These are phyloP conservation scores for Oceanodroma tethys DNA, from an alignment of 2,113 vertebrate genomes.

Conservation along the genomic window DNA sequence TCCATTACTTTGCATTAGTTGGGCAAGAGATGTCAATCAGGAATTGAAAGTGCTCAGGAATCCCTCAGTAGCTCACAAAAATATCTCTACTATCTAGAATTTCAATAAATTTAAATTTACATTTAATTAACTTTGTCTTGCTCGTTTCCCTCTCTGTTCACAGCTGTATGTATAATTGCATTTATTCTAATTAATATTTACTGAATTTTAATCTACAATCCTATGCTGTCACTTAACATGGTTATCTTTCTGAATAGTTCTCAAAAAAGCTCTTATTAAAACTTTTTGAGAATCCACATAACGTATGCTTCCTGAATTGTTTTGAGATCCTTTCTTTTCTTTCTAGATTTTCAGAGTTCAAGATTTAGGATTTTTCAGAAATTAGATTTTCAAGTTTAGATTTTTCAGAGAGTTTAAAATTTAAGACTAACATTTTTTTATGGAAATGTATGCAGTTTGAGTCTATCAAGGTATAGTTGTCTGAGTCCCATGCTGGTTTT, in stretches of 20 bases:
- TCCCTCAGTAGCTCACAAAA: neutral
- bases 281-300: neutral
- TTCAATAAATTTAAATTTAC: conserved; percentile 59
- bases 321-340: neutral
- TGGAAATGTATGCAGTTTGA: neutral
- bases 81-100: conserved; percentile 47
- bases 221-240: neutral
- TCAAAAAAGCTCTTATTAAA: neutral
- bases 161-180: conserved; percentile 44
- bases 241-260: neutral
- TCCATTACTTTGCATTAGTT: neutral
- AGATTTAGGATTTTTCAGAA: no score
- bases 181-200: conserved; percentile 63
- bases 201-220: conserved; percentile 38
- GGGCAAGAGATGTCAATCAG: conserved; percentile 20
- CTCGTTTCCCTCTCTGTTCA: conserved; percentile 41
- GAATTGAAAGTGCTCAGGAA: conserved; percentile 1
- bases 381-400: no score
- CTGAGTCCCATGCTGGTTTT: neutral
- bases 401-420: neutral
- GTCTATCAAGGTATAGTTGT: neutral
- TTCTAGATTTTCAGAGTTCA: neutral
- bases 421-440: neutral
- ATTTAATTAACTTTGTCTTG: conserved; percentile 60
- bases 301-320: neutral